Base-by-base conservation (phyloP, 2,888 invertebrate species). In the Actias luna region DNA sequence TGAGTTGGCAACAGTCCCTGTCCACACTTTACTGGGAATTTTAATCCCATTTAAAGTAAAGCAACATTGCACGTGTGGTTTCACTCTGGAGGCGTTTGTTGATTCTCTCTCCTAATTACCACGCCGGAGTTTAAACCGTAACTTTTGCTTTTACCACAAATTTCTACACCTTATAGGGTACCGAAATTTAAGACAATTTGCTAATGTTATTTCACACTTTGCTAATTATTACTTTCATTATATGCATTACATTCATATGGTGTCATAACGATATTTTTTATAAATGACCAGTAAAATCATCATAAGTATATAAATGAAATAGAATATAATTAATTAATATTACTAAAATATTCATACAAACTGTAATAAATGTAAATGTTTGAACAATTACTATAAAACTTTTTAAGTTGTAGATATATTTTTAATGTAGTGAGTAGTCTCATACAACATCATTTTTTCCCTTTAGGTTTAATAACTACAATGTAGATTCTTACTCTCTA, bases 81-180 rank as follows among this genome's bases (percentile, higher is more conserved):
- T 65, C 63, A 27, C 67, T 67, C 70, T 57, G 35, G 64, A 65
- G 69, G 70, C 63, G 71, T 71, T 70, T 73, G 72, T 76, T 73
- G 67, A 68, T 69, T 66, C 67, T 66, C 67, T 61, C 63, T 69
- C 72, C 68, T 74, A 76, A 76, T 76, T 76, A 71, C 69, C 65
- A 60, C 55, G 59, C 62, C 60, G 55, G 64, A 67, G 70, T 66
- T 69, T 46, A 55, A 59, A 25, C 58, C 27, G 31, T 58, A 72
- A 70, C 68, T 70, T 70, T 71, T 66, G 60, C 62, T 62, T 58
- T 65, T 50, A 57, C 66, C 60, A 66, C 64, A 65, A 69, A 65
- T 71, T 68, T 66, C 62, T 55, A 63, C 64, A 65, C 70, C 69
- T 55, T 65, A 57, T 39, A 55, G 36, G 39, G 52, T 29, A 29